Evolutionary conservation across 2,888 invertebrate species (phyloP).

Genomic region (Zaprionus lineosus): DNA sequence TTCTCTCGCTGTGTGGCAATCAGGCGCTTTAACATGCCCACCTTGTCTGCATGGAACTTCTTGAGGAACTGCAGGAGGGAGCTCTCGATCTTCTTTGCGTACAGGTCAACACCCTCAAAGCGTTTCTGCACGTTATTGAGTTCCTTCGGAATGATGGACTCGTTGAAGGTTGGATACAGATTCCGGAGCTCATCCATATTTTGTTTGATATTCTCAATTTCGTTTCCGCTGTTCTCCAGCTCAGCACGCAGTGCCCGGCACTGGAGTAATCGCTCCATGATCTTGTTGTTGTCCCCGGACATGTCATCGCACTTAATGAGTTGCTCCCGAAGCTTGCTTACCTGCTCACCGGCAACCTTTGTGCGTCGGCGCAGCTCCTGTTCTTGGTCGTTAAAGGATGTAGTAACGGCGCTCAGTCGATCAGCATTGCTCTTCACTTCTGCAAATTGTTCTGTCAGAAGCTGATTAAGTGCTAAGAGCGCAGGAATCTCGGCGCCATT

Average conservation of each 20-base stretch:
- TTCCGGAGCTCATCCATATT: conserved; percentile 88
- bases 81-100: conserved; percentile 92
- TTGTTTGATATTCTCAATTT: conserved; percentile 87
- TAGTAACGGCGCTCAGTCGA: conserved; percentile 88
- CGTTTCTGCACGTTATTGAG: conserved; percentile 92
- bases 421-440: conserved; percentile 89
- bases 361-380: conserved; percentile 88
- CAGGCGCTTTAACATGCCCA: conserved; percentile 90
- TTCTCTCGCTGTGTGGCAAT: conserved; percentile 93
- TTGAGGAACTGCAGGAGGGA: conserved; percentile 91
- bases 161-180: conserved; percentile 90
- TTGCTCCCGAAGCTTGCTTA: conserved; percentile 90
- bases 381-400: conserved; percentile 89
- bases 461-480: conserved; percentile 85
- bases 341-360: conserved; percentile 87
- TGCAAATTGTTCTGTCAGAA: conserved; percentile 90
- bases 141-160: conserved; percentile 91
- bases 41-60: conserved; percentile 93
- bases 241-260: conserved; percentile 89
- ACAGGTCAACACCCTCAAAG: conserved; percentile 89
- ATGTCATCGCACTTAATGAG: conserved; percentile 95
- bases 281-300: conserved; percentile 92
- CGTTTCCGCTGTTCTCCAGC: conserved; percentile 87
- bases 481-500: conserved; percentile 88
- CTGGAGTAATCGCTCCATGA: conserved; percentile 89